Percentiles rank a stretch among this genome's conserved stretches.
These are phyloP conservation scores for Nibea albiflora DNA, from an alignment of 2,113 vertebrate species.

Conservation along the genomic window DNA sequence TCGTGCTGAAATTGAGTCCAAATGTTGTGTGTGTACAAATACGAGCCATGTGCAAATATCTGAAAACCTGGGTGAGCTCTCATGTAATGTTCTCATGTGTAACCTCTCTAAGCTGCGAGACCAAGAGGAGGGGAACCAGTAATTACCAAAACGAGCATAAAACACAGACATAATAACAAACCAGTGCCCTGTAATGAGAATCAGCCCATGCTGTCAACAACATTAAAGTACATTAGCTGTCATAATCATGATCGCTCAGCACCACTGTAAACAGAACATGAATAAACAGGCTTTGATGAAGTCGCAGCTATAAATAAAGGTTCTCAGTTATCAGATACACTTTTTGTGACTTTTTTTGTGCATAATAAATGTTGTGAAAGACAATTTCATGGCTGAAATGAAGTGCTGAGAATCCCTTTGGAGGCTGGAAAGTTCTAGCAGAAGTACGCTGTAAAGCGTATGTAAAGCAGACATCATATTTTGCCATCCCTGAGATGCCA, in stretches of 20 bases:
- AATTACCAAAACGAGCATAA: conserved; percentile 1
- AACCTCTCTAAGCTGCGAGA: neutral
- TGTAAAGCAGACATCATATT: conserved; percentile 5
- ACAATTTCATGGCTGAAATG: neutral
- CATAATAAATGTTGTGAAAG: neutral
- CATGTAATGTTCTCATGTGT: neutral
- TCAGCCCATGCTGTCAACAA: conserved; percentile 1
- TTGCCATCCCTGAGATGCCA: neutral
- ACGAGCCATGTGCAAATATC: neutral
- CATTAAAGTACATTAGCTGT: conserved; percentile 16
- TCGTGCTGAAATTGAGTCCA: neutral
- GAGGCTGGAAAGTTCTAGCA: neutral
- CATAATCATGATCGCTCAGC: neutral
- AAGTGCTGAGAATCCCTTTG: neutral
- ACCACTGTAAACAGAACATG: conserved; percentile 20
- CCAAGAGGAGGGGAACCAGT: neutral
- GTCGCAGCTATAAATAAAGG: neutral
- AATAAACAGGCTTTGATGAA: conserved; percentile 30
- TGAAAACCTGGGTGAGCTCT: neutral
- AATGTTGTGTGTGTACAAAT: neutral
- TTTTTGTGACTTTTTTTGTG: neutral
- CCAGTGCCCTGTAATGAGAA: conserved; percentile 17
- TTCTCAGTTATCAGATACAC: neutral
- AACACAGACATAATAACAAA: neutral
- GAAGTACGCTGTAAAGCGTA: neutral